Percentiles rank a stretch among this genome's conserved stretches.
Conservation (phyloP, 2,113 vertebrate genomes). For the Coregonus clupeaformis region DNA sequence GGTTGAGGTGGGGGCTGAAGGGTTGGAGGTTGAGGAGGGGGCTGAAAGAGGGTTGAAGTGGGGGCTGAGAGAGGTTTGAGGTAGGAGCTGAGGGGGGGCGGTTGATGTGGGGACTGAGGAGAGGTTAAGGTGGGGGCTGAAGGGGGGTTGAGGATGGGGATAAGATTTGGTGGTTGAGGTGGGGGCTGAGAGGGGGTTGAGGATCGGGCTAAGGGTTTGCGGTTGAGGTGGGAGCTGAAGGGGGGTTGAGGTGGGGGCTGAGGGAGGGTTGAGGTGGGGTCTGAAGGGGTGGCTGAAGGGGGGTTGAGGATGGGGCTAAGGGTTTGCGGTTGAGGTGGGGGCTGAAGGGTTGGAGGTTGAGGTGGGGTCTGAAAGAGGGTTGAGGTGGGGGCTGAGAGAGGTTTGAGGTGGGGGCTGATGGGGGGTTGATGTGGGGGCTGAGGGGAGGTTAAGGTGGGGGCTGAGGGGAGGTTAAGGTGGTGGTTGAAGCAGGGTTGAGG, state of each 20-base stretch:
- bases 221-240: too few relatives aligned
- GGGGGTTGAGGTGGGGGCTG: neutral
- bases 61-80: neutral
- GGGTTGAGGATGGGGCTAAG: conserved; percentile 30
- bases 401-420: neutral
- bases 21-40: too few relatives aligned
- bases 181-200: conserved; percentile 16
- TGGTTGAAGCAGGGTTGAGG: too few relatives aligned
- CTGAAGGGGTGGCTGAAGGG: conserved; percentile 14
- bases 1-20: too few relatives aligned
- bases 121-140: conserved; percentile 35
- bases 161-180: conserved; percentile 64
- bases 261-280: conserved; percentile 47
- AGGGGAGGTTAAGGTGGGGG: conserved; percentile 32
- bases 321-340: neutral
- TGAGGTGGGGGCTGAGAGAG: too few relatives aligned
- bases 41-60: neutral
- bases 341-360: conserved; percentile 10
- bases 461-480: too few relatives aligned
- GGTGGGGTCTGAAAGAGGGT: too few relatives aligned
- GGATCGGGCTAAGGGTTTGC: conserved; percentile 10
- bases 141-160: too few relatives aligned
- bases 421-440: conserved; percentile 45
- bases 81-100: conserved; percentile 20
- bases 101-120: conserved; percentile 46